Conservation (phyloP, 2,888 invertebrate species). For the Atrina japonica region DNA sequence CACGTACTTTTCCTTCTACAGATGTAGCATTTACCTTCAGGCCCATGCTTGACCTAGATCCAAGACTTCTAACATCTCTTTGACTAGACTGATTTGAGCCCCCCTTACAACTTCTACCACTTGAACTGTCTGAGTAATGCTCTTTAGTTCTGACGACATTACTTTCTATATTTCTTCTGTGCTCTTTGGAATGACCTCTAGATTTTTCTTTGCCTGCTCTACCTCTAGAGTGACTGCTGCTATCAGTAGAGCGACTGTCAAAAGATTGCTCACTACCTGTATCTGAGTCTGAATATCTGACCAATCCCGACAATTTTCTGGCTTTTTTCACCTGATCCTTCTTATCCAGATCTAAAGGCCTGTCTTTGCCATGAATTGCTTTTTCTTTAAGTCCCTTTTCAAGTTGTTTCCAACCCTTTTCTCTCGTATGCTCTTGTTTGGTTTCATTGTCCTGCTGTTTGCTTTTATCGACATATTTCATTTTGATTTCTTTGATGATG, state of each 20-base stretch:
- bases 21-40: not conserved
- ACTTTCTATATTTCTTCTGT: too few species aligned
- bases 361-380: not conserved
- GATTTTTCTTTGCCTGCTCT: not conserved
- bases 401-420: not conserved
- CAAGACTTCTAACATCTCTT: too few species aligned
- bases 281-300: slow-evolving; percentile 12
- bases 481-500: slow-evolving; percentile 20
- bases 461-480: slow-evolving; percentile 13
- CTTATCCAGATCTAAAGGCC: not conserved
- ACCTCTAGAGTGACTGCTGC: not conserved
- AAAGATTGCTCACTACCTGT: slow-evolving; percentile 13
- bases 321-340: not conserved
- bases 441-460: slow-evolving; percentile 6
- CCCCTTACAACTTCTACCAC: too few species aligned
- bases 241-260: not conserved
- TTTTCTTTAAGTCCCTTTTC: not conserved
- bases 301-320: not conserved
- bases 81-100: too few species aligned
- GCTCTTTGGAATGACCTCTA: not conserved
- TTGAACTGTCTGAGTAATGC: too few species aligned
- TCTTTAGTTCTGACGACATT: too few species aligned
- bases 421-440: not conserved
- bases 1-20: not conserved
- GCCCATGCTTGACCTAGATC: too few species aligned